These are phyloP conservation scores for Elephantulus edwardii DNA, from an alignment of 2,113 vertebrate genomes.

Conservation along the genomic window DNA sequence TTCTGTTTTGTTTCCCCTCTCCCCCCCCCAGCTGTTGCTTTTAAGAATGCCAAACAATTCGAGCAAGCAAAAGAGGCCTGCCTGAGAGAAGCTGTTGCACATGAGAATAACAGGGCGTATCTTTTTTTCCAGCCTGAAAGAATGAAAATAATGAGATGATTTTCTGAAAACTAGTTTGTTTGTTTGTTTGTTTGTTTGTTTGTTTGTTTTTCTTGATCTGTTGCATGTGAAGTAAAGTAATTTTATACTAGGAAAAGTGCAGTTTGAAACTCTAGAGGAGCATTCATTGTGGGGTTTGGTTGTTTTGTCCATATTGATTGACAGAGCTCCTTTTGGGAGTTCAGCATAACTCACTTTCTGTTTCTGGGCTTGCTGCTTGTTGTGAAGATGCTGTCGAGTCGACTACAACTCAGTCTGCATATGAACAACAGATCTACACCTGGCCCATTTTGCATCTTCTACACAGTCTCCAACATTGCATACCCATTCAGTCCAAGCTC, in stretches of 20 bases:
- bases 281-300: background rate
- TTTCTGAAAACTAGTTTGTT: background rate
- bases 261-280: background rate
- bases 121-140: conserved; percentile 83
- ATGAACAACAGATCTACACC: no score
- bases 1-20: conserved; percentile 74
- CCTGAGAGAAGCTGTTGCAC: conserved; percentile 94
- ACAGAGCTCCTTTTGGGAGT: background rate
- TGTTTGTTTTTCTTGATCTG: conserved; percentile 6
- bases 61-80: conserved; percentile 98
- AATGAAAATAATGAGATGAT: background rate
- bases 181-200: no score
- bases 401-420: no score
- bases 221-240: background rate
- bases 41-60: conserved; percentile 98
- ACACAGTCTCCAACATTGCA: no score
- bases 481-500: no score
- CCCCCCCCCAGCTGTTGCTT: conserved; percentile 98
- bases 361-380: background rate
- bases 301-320: background rate
- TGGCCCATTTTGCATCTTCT: no score
- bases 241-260: background rate
- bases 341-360: background rate
- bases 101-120: conserved; percentile 98
- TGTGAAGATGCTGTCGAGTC: no score